Base-by-base conservation (phyloP, 2,888 invertebrate species). In the Cataglyphis rosenhaueri region DNA sequence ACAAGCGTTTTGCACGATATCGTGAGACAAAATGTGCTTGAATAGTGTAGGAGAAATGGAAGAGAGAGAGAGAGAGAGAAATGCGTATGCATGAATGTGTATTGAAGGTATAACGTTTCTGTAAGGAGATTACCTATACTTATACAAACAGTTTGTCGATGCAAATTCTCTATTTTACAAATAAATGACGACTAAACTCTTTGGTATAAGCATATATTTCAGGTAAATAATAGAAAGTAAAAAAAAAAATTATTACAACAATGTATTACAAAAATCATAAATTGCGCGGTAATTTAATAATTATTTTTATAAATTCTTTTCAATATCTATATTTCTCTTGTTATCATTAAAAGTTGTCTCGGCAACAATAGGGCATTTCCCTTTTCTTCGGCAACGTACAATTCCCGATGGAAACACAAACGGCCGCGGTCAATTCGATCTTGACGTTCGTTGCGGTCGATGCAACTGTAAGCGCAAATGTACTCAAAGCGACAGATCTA, bases 381-480 rank as follows among this genome's bases (percentile, higher is more conserved):
- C 59, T 21, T 70, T 70, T 61, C 78, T 79, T 79, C 44, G 29
- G 21, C 38, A 57, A 29, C 35, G 38, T 79, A 70, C 59, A 35
- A 48, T 70, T 52, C n/a, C 18, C 59, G 48, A 44, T 21, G 44
- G 78, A 59, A 79, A 59, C 59, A 59, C 78, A 78, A 78, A 70
- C 32, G 70, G 18, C 59, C 68, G 78, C 70, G 68, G 57, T 35
- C 44, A 10, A 25, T 57, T 66, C 76, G 61, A 76, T 76, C 41
- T 66, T 57, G 18, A 70, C 44, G 44, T 18, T 79, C 78, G 59
- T 79, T 79, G 78, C 29, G 32, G n/a, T 52, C 41, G 76, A 78
- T 82, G 66, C 66, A 68, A 62, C 66, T 78, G 75, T 76, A 64
- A 75, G 79, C 81, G 71, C 71, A 81, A 83, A 83, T 71, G 83